Base-by-base conservation (phyloP, 2,888 invertebrate species). In the Mythimna lalbum region DNA sequence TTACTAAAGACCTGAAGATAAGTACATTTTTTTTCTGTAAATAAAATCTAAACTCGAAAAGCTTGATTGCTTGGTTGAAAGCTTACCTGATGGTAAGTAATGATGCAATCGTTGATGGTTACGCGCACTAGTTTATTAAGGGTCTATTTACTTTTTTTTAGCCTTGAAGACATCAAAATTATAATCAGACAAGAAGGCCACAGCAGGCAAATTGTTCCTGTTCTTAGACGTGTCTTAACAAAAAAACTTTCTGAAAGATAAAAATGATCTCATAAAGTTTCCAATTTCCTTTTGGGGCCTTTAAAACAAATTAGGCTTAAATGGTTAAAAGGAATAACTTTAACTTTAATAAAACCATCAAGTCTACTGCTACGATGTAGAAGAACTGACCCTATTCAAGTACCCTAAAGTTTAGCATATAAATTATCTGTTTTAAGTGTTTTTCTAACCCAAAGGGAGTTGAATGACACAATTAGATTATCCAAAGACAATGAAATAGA, bases 401-500 rank as follows among this genome's bases (percentile, higher is more conserved):
- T 78, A 56, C 17, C 9, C 33, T 27, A 50, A 78, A 73, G 33
- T 63, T 65, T 73, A 12, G 23, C 62, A 60, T 63, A 66, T 60
- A 63, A 60, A 79, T 57, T n/a, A 56, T 27, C 31, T 47, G 17
- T 53, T 43, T 21, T 57, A 47, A 14, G 49, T 67, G 65, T 74
- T 76, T 77, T 75, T 36, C 50, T 55, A 53, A 27, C 36, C 68
- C 10, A 52, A 74, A 53, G 43, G 19, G 23, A 62, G 50, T 33
- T 49, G 17, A 65, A 67, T 10, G 31, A 60, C 65, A 17, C 53
- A 33, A 62, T 81, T 77, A 66, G 49, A 69, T 68, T 57, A 57
- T 63, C 23, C 56, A 63, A 43, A 70, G 65, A 70, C 61, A 80
- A 64, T 80, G 27, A 73, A 76, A 76, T 49, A 56, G 10, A 73